phyloP scores from a whole-genome alignment of 1,140 invertebrate genomes.

The Pseudomyrmex concolor region DNA sequence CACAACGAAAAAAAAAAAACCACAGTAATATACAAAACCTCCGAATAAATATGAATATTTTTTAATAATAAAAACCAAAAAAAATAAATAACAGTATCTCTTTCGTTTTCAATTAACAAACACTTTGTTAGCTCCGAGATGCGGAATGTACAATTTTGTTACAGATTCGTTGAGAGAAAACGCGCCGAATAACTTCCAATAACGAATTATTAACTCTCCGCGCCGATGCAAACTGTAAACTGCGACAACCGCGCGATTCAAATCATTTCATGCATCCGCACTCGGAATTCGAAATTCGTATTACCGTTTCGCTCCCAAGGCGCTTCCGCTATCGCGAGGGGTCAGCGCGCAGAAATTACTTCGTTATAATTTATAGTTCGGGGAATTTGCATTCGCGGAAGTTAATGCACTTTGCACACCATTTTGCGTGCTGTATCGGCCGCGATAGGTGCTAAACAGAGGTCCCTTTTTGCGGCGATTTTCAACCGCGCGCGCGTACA shows the following conservation, averaged over 20 bases:
- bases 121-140: no score
- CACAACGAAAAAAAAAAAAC: background rate
- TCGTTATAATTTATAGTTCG: constrained; percentile 64
- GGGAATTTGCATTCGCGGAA: constrained; percentile 40
- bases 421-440: constrained; percentile 31
- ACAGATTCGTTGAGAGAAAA: background rate
- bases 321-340: constrained; percentile 56
- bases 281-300: constrained; percentile 50
- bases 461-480: constrained; percentile 47
- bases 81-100: background rate
- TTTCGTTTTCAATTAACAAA: background rate
- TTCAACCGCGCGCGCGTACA: background rate
- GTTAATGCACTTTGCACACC: constrained; percentile 53
- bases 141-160: no score
- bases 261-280: constrained; percentile 62
- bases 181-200: constrained; percentile 5
- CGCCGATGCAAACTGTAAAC: constrained; percentile 36
- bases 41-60: no score
- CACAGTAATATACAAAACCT: background rate
- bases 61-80: background rate
- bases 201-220: constrained; percentile 54
- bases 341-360: constrained; percentile 65
- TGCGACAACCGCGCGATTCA: constrained; percentile 56
- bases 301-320: constrained; percentile 58
- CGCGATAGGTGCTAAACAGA: constrained; percentile 50